phyloP scores from a whole-genome alignment of 35 echinoderm and acorn worm species.

The Acanthaster planci region DNA sequence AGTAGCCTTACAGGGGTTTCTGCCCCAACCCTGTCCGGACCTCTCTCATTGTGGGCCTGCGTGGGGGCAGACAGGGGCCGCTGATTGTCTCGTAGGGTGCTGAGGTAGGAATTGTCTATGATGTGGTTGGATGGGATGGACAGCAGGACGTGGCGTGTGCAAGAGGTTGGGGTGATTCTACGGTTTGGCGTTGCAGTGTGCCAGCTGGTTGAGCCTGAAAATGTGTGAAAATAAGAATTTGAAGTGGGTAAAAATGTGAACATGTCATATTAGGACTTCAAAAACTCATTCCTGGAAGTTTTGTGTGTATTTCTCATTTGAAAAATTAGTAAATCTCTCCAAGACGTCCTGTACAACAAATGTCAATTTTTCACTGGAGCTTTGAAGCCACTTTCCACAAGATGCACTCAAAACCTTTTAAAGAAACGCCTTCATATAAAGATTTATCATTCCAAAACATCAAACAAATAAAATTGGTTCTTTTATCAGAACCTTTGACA shows the following conservation, averaged over 20 bases:
- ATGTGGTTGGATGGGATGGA: slow-evolving; percentile 8
- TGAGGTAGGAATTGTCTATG: not conserved
- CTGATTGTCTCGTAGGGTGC: not conserved
- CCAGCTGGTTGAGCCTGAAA: not conserved
- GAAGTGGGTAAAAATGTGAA: not conserved
- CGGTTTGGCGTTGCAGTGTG: slow-evolving; percentile 21
- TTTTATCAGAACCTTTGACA: too few relatives aligned
- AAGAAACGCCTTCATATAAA: too few relatives aligned
- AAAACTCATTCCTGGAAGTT: too few relatives aligned
- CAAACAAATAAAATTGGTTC: too few relatives aligned
- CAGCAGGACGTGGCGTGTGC: slow-evolving; percentile 21
- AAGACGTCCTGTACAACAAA: too few relatives aligned
- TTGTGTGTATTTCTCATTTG: too few relatives aligned
- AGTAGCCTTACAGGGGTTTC: not conserved
- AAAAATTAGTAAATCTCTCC: too few relatives aligned
- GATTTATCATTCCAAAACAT: too few relatives aligned
- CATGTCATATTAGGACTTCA: not conserved
- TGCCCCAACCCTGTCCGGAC: not conserved
- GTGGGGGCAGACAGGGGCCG: slow-evolving; percentile 31
- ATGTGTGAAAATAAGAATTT: not conserved
- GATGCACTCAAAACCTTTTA: too few relatives aligned
- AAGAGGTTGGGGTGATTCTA: slow-evolving; percentile 8
- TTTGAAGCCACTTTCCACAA: too few relatives aligned
- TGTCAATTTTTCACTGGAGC: too few relatives aligned
- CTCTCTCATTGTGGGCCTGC: not conserved